Percentiles rank a stretch among this genome's conserved stretches.
Evolutionary conservation across 2,113 vertebrate species (phyloP).

Genomic region (Platichthys flesus): DNA sequence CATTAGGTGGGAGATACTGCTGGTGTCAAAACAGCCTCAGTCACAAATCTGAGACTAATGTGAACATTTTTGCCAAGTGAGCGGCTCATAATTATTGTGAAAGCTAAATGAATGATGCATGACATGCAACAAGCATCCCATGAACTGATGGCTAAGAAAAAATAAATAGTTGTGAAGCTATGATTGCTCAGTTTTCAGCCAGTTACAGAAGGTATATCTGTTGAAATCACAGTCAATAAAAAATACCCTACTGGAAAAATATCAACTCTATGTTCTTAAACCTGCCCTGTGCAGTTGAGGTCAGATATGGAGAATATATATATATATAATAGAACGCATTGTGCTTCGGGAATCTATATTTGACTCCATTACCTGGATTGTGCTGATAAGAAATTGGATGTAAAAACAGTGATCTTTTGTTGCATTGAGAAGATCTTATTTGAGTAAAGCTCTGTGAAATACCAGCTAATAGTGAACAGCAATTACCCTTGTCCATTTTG

Average conservation of each 20-base stretch:
- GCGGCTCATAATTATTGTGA: too few relatives aligned
- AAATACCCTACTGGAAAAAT: not conserved
- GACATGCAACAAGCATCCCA: too few relatives aligned
- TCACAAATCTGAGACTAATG: too few relatives aligned
- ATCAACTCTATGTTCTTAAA: not conserved
- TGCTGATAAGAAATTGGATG: conserved; percentile 8
- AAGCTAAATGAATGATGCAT: too few relatives aligned
- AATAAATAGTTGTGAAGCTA: too few relatives aligned
- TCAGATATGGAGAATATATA: not conserved
- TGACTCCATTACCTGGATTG: not conserved
- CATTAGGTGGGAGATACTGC: too few relatives aligned
- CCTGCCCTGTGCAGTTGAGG: not conserved
- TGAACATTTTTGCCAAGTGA: too few relatives aligned
- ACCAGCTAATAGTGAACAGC: conserved; percentile 41
- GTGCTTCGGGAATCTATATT: not conserved
- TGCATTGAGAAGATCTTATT: conserved; percentile 30
- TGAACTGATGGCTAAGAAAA: too few relatives aligned
- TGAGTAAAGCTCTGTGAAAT: conserved; percentile 21
- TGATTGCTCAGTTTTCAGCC: too few relatives aligned
- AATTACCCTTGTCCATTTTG: conserved; percentile 71
- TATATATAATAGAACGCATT: too few relatives aligned
- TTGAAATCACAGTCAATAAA: not conserved
- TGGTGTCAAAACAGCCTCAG: too few relatives aligned
- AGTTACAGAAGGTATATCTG: not conserved
- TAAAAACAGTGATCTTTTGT: conserved; percentile 23